These are phyloP conservation scores for Eledona agricola DNA, from an alignment of 2,888 invertebrate genomes.

Conservation along the genomic window DNA sequence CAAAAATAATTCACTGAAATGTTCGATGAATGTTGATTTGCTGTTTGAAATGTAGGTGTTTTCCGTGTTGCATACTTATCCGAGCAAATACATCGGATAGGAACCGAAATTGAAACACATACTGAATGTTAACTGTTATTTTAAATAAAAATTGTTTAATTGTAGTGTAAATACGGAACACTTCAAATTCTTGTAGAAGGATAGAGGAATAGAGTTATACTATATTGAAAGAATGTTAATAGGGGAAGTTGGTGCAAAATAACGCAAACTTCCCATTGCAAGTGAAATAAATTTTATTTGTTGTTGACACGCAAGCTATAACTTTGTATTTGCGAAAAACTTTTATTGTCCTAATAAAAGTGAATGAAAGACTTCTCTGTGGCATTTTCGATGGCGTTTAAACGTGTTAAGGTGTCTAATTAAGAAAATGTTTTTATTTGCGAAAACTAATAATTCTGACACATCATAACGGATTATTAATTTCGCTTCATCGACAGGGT, in stretches of 20 bases:
- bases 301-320: constrained; percentile 35
- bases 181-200: constrained; percentile 15
- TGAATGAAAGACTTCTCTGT: constrained; percentile 23
- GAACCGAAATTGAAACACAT: constrained; percentile 37
- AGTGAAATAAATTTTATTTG: constrained; percentile 34
- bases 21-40: constrained; percentile 1
- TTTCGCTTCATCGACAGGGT: constrained; percentile 37
- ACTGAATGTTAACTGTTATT: constrained; percentile 36
- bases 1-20: too few relatives aligned
- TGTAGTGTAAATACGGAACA: constrained; percentile 34
- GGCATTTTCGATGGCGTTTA: constrained; percentile 30
- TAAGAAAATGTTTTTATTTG: too few relatives aligned
- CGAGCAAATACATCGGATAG: constrained; percentile 2
- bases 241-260: constrained; percentile 30
- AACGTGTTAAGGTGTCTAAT: constrained; percentile 34
- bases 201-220: constrained; percentile 9
- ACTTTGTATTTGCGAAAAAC: constrained; percentile 24
- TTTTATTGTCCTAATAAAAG: constrained; percentile 21
- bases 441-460: too few relatives aligned
- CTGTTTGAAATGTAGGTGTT: constrained; percentile 20
- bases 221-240: constrained; percentile 13
- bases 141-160: constrained; percentile 19
- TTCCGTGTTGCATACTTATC: constrained; percentile 28
- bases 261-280: constrained; percentile 25
- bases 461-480: constrained; percentile 14